These are phyloP conservation scores for Lepeophtheirus salmonis DNA, from an alignment of 1,140 invertebrate genomes.

Conservation along the genomic window DNA sequence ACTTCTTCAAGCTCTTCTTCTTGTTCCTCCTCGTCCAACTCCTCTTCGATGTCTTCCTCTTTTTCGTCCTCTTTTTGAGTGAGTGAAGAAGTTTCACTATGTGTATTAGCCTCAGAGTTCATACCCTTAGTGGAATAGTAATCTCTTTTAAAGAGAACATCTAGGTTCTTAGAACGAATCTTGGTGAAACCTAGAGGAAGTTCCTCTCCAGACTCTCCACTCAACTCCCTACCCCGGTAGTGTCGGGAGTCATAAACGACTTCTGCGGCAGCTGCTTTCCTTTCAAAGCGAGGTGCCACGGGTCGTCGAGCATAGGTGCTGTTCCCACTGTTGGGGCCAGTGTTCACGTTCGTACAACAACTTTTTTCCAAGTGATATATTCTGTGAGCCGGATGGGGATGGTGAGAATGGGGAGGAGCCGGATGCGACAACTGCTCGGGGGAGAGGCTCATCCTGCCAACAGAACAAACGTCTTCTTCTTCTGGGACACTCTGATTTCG, in stretches of 20 bases:
- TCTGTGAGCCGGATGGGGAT: background rate
- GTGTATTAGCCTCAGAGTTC: background rate
- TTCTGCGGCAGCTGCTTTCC: background rate
- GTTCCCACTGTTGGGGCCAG: background rate
- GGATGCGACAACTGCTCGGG: background rate
- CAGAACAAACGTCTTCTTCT: background rate
- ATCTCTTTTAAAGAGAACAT: conserved; percentile 17
- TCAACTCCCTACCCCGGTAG: too few species aligned
- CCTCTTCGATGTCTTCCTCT: background rate
- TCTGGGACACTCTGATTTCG: background rate
- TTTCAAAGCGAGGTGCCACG: conserved; percentile 7
- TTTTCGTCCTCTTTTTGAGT: background rate
- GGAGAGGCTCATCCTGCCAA: background rate
- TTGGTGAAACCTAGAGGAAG: conserved; percentile 17
- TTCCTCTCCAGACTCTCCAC: background rate
- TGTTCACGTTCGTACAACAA: background rate
- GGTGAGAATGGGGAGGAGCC: too few species aligned
- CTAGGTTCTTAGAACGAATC: conserved; percentile 18
- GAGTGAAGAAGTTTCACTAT: background rate
- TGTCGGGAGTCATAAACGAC: background rate
- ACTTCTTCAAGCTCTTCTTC: background rate
- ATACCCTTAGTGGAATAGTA: conserved; percentile 9
- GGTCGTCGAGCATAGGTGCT: background rate
- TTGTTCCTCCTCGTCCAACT: background rate
- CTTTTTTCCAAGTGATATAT: background rate